Conservation (phyloP, 2,888 invertebrate genomes). For the Nebria salina region DNA sequence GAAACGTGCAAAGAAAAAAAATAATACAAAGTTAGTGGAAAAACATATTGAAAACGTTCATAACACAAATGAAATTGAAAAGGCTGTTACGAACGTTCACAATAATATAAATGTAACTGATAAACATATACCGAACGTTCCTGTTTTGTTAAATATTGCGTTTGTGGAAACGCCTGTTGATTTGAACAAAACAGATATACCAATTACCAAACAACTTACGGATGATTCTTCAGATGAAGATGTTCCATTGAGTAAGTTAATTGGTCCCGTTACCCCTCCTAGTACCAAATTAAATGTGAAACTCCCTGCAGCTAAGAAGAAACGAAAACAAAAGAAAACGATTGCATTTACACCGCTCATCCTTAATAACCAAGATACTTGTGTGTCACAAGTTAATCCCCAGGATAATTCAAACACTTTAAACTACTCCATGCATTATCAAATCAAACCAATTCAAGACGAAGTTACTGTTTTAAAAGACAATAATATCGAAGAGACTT, state of each 20-base stretch:
- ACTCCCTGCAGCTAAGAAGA: conserved; percentile 42
- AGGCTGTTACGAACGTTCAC: background rate
- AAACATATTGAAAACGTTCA: background rate
- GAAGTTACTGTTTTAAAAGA: background rate
- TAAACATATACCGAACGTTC: conserved; percentile 31
- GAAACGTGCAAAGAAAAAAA: conserved; percentile 21
- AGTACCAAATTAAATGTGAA: conserved; percentile 35
- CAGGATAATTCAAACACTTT: conserved; percentile 26
- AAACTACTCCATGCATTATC: conserved; percentile 29
- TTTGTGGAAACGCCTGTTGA: conserved; percentile 25
- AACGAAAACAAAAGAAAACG: conserved; percentile 35
- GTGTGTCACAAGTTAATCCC: conserved; percentile 31
- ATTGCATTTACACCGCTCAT: conserved; percentile 41
- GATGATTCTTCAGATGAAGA: conserved; percentile 41
- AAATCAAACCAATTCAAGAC: conserved; percentile 22
- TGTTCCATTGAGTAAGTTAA: conserved; percentile 43
- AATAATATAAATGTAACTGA: conserved; percentile 9
- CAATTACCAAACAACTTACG: background rate
- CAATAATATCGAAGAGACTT: background rate
- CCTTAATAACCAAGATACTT: conserved; percentile 33
- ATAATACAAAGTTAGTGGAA: conserved; percentile 2
- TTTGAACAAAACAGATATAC: background rate
- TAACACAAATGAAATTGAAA: background rate
- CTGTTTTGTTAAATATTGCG: conserved; percentile 30
- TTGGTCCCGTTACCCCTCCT: conserved; percentile 4